Percentiles rank a stretch among this genome's conserved stretches.
These are phyloP conservation scores for Sylvia atricapilla DNA, from an alignment of 2,113 vertebrate species.

Conservation along the genomic window DNA sequence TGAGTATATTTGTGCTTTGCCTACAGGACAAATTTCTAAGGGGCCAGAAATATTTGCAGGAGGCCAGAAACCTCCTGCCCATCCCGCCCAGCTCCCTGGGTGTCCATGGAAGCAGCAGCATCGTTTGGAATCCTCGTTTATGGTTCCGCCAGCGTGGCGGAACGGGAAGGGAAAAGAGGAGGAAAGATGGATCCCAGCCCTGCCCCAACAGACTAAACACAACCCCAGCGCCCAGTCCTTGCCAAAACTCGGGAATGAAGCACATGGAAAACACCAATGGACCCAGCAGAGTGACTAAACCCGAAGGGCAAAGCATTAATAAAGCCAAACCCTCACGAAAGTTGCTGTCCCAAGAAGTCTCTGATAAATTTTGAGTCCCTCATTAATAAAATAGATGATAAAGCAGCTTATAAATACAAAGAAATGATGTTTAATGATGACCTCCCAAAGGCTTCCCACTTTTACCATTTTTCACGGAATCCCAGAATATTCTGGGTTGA, in stretches of 20 bases:
- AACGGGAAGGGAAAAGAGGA: slow-evolving; percentile 9
- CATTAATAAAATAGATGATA: not conserved
- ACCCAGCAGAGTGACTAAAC: not conserved
- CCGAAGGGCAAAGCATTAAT: not conserved
- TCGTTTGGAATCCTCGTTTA: slow-evolving; percentile 2
- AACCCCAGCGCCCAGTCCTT: not conserved
- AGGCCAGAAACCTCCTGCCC: slow-evolving; percentile 22
- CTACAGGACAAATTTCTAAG: not conserved
- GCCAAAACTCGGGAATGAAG: not conserved
- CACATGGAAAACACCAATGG: not conserved
- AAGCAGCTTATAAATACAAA: not conserved
- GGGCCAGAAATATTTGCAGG: slow-evolving; percentile 15
- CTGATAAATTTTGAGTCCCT: not conserved
- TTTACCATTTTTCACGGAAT: not conserved
- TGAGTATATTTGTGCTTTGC: not conserved
- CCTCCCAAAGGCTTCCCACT: not conserved
- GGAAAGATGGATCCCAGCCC: not conserved
- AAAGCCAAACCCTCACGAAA: not conserved
- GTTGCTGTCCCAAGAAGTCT: not conserved
- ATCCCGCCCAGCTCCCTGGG: not conserved
- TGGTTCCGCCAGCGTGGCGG: not conserved
- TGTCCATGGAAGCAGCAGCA: slow-evolving; percentile 4
- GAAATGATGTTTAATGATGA: not conserved
- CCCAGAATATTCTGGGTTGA: not conserved
- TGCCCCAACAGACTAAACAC: slow-evolving; percentile 56